Base-by-base conservation (phyloP, 2,888 invertebrate species). In the Pyrrhosoma nymphula region DNA sequence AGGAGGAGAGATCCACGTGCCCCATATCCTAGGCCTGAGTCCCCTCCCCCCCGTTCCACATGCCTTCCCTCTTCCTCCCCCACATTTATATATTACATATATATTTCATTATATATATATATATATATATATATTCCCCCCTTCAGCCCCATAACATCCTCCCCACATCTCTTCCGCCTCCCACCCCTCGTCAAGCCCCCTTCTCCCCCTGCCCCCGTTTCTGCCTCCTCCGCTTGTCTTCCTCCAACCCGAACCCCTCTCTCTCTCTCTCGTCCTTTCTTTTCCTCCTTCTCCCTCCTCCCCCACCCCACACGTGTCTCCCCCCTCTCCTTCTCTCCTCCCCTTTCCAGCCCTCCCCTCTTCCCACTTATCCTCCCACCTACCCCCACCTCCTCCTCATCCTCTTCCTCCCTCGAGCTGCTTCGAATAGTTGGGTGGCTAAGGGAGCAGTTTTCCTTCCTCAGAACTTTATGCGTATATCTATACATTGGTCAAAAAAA, bases 341-440 rank as follows among this genome's bases (percentile, higher is more conserved):
- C 93, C 69, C 26, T 63, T 93, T 26, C 63, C 63, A 20, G 12
- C 47, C 26, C 14, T 1, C 26, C 39, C 20, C 39, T n/a, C 69
- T 69, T 3, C 6, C 69, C 55, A 30, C 39, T 16, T 35, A 63
- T 18, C 39, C 91, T 30, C 47, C 47, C 47, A 0, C 1, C 63
- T 26, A 3, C 39, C 18, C 69, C 93, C 0, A 0, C 55, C 47
- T 39, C 69, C 39, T 20, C 69, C 10, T 6, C 30, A 30, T 30
- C 75, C 82, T 35, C 82, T 16, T 16, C 35, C 82, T 10, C 35
- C 12, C 35, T 82, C 8, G 35, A 35, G 82, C 82, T 82, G 35
- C 82, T 35, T n/a, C 82, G 35, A 82, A 82, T 30, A 35, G 82
- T 82, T 82, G 82, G 82, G 82, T 35, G 82, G 82, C 82, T 82